A percentile compares a stretch with the other conserved stretches of the same genome.
phyloP scores from a whole-genome alignment of 2,113 vertebrate genomes.

The Suricata suricatta region DNA sequence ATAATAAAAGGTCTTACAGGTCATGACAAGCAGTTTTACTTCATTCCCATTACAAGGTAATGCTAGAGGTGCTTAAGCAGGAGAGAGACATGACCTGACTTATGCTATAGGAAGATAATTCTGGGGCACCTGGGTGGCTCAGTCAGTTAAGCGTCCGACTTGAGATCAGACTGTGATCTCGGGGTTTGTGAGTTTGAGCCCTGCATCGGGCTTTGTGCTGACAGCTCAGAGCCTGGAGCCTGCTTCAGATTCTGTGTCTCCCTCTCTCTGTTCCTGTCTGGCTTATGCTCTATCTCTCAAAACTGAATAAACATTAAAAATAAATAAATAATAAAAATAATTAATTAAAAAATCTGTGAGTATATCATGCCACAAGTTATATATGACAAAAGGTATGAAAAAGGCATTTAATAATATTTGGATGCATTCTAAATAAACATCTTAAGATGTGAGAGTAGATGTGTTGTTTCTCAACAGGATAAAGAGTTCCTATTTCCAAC shows the following conservation, averaged over 20 bases:
- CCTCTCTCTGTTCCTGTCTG: no score
- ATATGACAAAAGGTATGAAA: neutral
- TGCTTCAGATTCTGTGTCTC: no score
- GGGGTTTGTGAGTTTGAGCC: no score
- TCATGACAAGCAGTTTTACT: neutral
- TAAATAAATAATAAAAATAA: no score
- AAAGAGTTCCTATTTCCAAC: neutral
- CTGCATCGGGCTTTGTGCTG: no score
- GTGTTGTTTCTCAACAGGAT: neutral
- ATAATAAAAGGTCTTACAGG: neutral
- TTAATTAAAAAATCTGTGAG: neutral
- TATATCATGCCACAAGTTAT: neutral
- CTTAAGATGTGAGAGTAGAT: neutral
- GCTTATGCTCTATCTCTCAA: no score
- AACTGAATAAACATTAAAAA: no score
- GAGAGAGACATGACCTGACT: neutral
- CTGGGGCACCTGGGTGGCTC: no score
- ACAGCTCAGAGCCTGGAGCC: no score
- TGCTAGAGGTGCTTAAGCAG: neutral
- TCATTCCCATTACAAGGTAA: neutral
- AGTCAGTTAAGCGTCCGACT: no score
- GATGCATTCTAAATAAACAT: constrained; percentile 13
- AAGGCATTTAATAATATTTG: neutral
- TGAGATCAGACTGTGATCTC: no score
- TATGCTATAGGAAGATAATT: neutral